Evolutionary conservation across 1,140 invertebrate species (phyloP), one percentile per base, ranked within the genome.

Genomic region (Diuraphis noxia): DNA sequence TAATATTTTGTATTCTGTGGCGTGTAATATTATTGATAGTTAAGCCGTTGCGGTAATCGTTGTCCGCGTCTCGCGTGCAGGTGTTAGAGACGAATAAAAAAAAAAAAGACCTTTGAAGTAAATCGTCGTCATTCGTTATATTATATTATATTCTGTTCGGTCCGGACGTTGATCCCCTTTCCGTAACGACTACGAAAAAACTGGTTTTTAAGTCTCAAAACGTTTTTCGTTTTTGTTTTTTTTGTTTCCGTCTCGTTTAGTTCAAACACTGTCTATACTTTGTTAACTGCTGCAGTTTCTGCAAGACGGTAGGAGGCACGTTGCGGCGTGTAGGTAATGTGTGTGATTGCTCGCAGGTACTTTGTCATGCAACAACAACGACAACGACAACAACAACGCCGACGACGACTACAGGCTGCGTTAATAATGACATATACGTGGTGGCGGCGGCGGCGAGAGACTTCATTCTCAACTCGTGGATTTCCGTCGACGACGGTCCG

Each of bases 341-440:
- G 41, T 46, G 41, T n/a, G 41, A n/a, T 85, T 21, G 81, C 41
- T 46, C 17, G n/a, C n/a, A 30, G 81, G 81, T n/a, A 41, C 81
- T 41, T 84, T 85, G 82, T 85, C 82, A 46, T 46, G 41, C 41
- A 46, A n/a, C 41, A 46, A 46, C 82, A 85, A 85, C 40, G 3
- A 40, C 8, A 25, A 43, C 77, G 5, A 79, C 72, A 19, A 77
- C 72, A 77, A 77, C 72, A 2, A 36, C 7, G n/a, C 19, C 72
- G 17, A 2, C 79, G 30, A n/a, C 23, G 23, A 84, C 81, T 13
- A 84, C 81, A 30, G 77, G 6, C 34, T 6, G 81, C 84, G 84
- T 72, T 89, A 89, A 89, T 89, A 89, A 79, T 77, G 88, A 89
- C 88, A 79, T 88, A 72, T 21, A n/a, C 8, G n/a, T n/a, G n/a